These are phyloP conservation scores for Lacerta agilis DNA, from an alignment of 2,797 vertebrate species.

Conservation along the genomic window DNA sequence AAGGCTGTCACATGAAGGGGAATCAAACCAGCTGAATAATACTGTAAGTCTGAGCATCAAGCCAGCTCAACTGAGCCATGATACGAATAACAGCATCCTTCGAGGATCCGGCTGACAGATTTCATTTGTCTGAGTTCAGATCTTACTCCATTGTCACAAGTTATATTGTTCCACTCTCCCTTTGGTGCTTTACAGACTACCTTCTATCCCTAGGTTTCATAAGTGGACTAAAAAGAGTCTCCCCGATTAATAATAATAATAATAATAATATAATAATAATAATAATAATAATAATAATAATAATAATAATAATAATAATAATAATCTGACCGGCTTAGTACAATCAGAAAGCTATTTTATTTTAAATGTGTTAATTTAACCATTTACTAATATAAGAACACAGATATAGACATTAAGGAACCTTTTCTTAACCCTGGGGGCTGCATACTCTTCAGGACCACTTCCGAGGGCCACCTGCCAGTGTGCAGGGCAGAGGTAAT, in stretches of 20 bases:
- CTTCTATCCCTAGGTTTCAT: constrained; percentile 69
- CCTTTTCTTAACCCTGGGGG: too few species aligned
- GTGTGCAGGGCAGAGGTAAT: too few species aligned
- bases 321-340: constrained; percentile 48
- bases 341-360: constrained; percentile 32
- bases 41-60: constrained; percentile 86
- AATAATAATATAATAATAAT: neutral
- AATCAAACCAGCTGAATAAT: constrained; percentile 89
- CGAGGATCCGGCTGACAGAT: constrained; percentile 86
- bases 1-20: constrained; percentile 89
- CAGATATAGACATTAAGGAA: too few species aligned
- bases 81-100: constrained; percentile 85
- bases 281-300: neutral
- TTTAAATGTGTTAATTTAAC: neutral
- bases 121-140: constrained; percentile 88
- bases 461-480: too few species aligned
- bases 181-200: constrained; percentile 76
- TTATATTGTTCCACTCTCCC: constrained; percentile 82
- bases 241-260: constrained; percentile 34
- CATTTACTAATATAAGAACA: too few species aligned
- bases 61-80: constrained; percentile 84
- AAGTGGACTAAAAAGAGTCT: constrained; percentile 67
- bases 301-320: neutral
- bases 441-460: too few species aligned
- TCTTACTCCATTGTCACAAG: constrained; percentile 85